phyloP scores from a whole-genome alignment of 2,113 vertebrate species.

The Blennius ocellaris region DNA sequence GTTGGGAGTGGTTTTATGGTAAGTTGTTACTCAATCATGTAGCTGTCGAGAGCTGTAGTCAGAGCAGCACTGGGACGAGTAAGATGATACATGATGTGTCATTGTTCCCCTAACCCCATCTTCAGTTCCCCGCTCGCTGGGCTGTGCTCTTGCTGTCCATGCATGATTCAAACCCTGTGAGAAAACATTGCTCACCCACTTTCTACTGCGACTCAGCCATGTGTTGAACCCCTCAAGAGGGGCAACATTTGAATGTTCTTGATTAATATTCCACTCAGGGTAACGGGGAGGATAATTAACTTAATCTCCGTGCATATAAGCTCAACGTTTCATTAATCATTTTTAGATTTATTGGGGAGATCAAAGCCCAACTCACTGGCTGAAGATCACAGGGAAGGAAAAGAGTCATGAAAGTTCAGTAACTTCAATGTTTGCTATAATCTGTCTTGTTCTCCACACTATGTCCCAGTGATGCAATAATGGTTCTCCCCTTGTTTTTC shows the following conservation, averaged over 20 bases:
- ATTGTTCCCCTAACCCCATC: constrained; percentile 71
- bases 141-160: constrained; percentile 62
- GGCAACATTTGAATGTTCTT: constrained; percentile 33
- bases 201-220: constrained; percentile 56
- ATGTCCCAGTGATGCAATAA: constrained; percentile 49
- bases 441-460: constrained; percentile 26
- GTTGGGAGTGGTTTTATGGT: constrained; percentile 77
- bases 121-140: constrained; percentile 45
- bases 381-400: constrained; percentile 39
- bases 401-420: constrained; percentile 39
- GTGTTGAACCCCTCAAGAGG: constrained; percentile 9
- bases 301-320: constrained; percentile 48
- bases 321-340: constrained; percentile 60
- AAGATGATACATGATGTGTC: constrained; percentile 80
- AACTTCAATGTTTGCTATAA: constrained; percentile 48
- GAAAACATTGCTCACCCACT: constrained; percentile 67
- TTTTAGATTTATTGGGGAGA: constrained; percentile 48
- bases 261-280: constrained; percentile 61
- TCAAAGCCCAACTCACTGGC: constrained; percentile 50
- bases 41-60: constrained; percentile 67
- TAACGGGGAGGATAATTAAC: constrained; percentile 48
- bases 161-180: constrained; percentile 68
- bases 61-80: constrained; percentile 62
- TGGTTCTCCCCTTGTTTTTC: background rate
- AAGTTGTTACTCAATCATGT: constrained; percentile 77